Evolutionary conservation across 2,113 vertebrate genomes (phyloP).

Genomic region (Cynocephalus volans): DNA sequence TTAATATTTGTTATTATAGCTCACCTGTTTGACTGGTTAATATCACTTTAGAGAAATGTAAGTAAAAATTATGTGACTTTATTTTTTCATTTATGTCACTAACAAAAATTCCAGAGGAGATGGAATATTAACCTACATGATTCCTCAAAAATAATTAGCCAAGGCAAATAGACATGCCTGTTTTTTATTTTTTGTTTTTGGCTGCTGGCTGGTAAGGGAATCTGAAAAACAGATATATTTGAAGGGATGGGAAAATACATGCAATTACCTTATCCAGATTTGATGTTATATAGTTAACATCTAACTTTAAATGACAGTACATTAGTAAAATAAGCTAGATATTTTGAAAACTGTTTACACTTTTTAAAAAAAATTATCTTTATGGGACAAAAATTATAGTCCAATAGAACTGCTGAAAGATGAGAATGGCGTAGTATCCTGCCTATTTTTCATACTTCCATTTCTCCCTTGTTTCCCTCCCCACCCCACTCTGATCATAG

Average conservation of each 20-base stretch:
- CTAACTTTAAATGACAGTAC: background rate
- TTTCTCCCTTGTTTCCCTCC: background rate
- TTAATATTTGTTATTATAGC: background rate
- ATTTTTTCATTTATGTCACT: background rate
- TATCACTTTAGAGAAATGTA: conserved; percentile 18
- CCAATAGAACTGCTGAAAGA: background rate
- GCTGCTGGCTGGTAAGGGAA: too few relatives aligned
- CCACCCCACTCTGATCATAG: background rate
- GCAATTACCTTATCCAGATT: background rate
- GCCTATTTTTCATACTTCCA: background rate
- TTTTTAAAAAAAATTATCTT: background rate
- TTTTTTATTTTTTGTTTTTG: too few relatives aligned
- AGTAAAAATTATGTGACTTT: conserved; percentile 33
- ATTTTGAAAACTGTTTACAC: conserved; percentile 50
- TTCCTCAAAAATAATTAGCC: conserved; percentile 38
- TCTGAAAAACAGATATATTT: background rate
- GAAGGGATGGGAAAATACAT: background rate
- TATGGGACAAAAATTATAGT: background rate
- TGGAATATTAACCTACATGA: background rate
- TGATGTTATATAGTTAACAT: background rate
- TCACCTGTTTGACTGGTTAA: conserved; percentile 21
- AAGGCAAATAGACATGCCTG: background rate
- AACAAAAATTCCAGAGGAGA: background rate
- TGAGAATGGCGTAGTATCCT: background rate
- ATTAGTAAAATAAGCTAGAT: conserved; percentile 1